A percentile compares a stretch with the other conserved stretches of the same genome.
Evolutionary conservation across 2,888 invertebrate genomes (phyloP).

Genomic region (Hecatera dysodea): DNA sequence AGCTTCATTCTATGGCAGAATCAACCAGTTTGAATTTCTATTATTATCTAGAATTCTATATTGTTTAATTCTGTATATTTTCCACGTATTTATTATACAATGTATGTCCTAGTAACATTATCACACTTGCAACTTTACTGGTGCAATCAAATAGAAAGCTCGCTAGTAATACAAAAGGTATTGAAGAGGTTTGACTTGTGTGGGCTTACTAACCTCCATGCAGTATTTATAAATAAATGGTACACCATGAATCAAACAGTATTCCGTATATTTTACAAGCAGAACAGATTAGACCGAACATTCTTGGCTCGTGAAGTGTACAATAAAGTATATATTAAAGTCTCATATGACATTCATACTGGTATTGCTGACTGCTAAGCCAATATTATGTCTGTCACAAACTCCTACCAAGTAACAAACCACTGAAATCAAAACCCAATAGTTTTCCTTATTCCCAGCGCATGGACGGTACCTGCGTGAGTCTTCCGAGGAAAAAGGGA

Average conservation of each 20-base stretch:
- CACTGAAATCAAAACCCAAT: not conserved
- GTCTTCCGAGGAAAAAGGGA: no score
- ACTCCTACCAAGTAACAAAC: not conserved
- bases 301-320: no score
- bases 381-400: not conserved
- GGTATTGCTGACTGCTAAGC: no score
- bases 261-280: no score
- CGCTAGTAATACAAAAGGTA: not conserved
- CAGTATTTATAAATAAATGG: no score
- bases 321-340: no score
- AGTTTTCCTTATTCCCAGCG: constrained; percentile 10
- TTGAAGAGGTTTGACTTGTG: not conserved
- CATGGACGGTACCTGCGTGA: not conserved
- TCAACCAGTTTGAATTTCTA: constrained; percentile 16
- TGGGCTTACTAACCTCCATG: no score
- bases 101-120: not conserved
- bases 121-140: not conserved
- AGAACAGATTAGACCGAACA: no score
- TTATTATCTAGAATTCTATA: not conserved
- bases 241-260: no score
- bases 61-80: not conserved
- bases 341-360: no score
- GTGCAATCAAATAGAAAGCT: not conserved
- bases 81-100: not conserved
- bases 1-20: not conserved